These are phyloP conservation scores for Prenolepis imparis DNA, from an alignment of 2,888 invertebrate genomes.

Conservation along the genomic window DNA sequence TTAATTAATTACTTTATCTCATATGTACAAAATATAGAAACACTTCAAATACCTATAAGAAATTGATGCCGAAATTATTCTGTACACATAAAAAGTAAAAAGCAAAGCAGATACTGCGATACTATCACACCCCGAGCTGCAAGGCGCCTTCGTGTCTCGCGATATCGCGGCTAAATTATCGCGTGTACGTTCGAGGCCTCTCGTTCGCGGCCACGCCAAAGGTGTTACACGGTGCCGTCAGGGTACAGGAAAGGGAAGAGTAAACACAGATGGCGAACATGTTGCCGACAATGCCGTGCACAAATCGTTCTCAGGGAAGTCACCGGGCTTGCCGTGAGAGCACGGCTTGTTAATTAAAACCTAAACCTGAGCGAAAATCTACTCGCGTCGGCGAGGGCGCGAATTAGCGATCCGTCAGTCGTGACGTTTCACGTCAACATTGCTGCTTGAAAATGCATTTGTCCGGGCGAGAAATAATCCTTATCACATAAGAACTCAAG, in stretches of 20 bases:
- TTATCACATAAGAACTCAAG: constrained; percentile 11
- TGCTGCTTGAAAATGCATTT: constrained; percentile 38
- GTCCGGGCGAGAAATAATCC: constrained; percentile 21
- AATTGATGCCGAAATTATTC: neutral
- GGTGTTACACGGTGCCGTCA: constrained; percentile 37
- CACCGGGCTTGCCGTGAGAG: constrained; percentile 76
- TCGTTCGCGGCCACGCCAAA: constrained; percentile 35
- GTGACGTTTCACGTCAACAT: constrained; percentile 10
- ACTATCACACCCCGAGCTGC: neutral
- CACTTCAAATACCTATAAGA: neutral
- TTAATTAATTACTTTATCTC: neutral
- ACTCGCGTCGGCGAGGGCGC: constrained; percentile 44
- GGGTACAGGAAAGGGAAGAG: constrained; percentile 57
- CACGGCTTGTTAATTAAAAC: constrained; percentile 79
- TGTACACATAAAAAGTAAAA: too few relatives aligned
- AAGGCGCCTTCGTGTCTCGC: neutral
- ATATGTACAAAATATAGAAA: neutral
- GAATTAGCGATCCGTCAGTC: constrained; percentile 48
- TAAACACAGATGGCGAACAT: constrained; percentile 52
- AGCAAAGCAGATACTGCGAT: neutral
- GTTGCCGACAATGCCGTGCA: constrained; percentile 58
- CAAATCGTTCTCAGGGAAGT: constrained; percentile 79
- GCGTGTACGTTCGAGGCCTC: constrained; percentile 29
- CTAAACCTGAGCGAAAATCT: constrained; percentile 77
- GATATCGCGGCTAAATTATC: constrained; percentile 14